Conservation (phyloP, 2,888 invertebrate species). For the Drosophila limbata region DNA sequence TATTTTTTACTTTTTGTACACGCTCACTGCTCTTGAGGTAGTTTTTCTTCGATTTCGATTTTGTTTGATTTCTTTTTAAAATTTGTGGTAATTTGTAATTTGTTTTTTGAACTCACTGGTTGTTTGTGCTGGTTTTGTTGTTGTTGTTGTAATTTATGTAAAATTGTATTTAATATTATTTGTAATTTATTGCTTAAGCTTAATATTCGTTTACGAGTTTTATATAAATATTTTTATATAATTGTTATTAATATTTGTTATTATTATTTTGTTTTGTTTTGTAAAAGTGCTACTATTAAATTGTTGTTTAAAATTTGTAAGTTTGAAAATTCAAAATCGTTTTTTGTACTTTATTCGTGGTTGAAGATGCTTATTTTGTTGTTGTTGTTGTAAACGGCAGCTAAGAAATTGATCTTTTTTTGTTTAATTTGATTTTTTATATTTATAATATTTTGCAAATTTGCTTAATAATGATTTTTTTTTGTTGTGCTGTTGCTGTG, state of each 20-base stretch:
- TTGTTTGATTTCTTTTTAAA: slow-evolving; percentile 11
- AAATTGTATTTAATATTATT: slow-evolving; percentile 50
- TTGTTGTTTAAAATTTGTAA: slow-evolving; percentile 67
- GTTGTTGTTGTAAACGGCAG: slow-evolving; percentile 66
- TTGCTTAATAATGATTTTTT: slow-evolving; percentile 23
- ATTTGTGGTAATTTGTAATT: slow-evolving; percentile 30
- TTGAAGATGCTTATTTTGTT: slow-evolving; percentile 58
- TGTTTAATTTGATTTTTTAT: slow-evolving; percentile 42
- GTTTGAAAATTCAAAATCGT: slow-evolving; percentile 58
- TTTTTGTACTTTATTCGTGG: slow-evolving; percentile 73
- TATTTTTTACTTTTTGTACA: slow-evolving; percentile 46
- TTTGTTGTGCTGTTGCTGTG: slow-evolving; percentile 46
- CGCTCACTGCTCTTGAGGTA: slow-evolving; percentile 73
- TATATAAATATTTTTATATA: slow-evolving; percentile 58
- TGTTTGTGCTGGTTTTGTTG: slow-evolving; percentile 48
- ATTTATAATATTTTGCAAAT: slow-evolving; percentile 29
- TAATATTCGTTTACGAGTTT: slow-evolving; percentile 35
- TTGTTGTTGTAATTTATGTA: slow-evolving; percentile 39
- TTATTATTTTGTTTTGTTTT: slow-evolving; percentile 35
- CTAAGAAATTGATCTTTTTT: slow-evolving; percentile 57
- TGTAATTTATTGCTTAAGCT: slow-evolving; percentile 51
- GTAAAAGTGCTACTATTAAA: slow-evolving; percentile 73
- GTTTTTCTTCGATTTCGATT: slow-evolving; percentile 59
- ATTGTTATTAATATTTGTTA: slow-evolving; percentile 50
- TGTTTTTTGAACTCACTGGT: slow-evolving; percentile 66